A percentile compares a stretch with the other conserved stretches of the same genome.
Evolutionary conservation across 2,797 vertebrate genomes (phyloP).

Genomic region (Melanotaenia maccullochi): DNA sequence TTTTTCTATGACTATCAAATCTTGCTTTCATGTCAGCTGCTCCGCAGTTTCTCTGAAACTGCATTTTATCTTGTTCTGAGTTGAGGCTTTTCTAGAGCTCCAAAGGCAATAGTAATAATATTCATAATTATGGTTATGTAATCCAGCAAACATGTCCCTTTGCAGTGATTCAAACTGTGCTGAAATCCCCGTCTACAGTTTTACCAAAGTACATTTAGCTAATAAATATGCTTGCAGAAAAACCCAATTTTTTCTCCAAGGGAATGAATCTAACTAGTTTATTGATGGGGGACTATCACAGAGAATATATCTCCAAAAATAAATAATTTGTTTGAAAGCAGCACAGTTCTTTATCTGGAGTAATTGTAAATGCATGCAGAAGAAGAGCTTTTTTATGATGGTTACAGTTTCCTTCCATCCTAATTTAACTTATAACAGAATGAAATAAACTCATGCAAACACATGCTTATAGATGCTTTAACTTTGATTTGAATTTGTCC

Average conservation of each 20-base stretch:
- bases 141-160: slow-evolving; percentile 29
- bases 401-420: slow-evolving; percentile 3
- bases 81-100: slow-evolving; percentile 22
- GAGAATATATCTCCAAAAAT: slow-evolving; percentile 35
- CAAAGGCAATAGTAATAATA: slow-evolving; percentile 25
- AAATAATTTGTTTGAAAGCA: slow-evolving; percentile 34
- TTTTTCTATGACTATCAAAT: neutral
- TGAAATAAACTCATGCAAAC: slow-evolving; percentile 20
- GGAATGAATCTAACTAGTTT: slow-evolving; percentile 55
- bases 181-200: slow-evolving; percentile 2
- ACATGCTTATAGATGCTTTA: slow-evolving; percentile 1
- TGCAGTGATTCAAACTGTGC: slow-evolving; percentile 10
- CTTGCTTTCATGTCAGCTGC: slow-evolving; percentile 14
- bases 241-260: slow-evolving; percentile 40
- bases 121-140: slow-evolving; percentile 20
- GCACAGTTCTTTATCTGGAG: slow-evolving; percentile 25
- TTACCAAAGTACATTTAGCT: slow-evolving; percentile 1
- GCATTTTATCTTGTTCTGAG: slow-evolving; percentile 37
- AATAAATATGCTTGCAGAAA: slow-evolving; percentile 20
- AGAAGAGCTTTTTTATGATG: slow-evolving; percentile 2
- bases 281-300: slow-evolving; percentile 76
- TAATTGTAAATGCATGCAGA: slow-evolving; percentile 10
- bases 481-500: slow-evolving; percentile 12
- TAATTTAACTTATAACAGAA: slow-evolving; percentile 10
- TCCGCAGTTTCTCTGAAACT: neutral